phyloP scores from a whole-genome alignment of 2,888 invertebrate species.

The Zaprionus lineosus region DNA sequence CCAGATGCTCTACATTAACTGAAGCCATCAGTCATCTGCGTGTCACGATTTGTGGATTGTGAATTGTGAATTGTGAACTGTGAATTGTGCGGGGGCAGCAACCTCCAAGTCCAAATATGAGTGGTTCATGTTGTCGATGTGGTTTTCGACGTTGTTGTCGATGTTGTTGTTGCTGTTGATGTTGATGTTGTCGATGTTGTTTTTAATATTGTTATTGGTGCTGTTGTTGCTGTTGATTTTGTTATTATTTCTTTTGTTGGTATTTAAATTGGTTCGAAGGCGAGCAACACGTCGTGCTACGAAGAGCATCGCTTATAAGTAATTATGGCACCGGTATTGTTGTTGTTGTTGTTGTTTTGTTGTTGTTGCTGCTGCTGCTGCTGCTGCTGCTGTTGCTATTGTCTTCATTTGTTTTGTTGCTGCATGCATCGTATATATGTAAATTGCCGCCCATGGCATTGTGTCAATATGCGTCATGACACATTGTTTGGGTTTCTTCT shows the following conservation, averaged over 20 bases:
- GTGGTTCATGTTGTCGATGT: conserved; percentile 12
- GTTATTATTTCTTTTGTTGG: conserved; percentile 9
- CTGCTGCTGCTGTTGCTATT: no score
- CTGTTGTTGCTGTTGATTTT: conserved; percentile 1
- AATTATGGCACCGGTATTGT: conserved; percentile 35
- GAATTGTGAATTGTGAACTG: conserved; percentile 31
- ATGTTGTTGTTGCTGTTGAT: conserved; percentile 24
- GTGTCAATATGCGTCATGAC: conserved; percentile 48
- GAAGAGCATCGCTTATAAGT: conserved; percentile 20
- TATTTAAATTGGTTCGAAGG: conserved; percentile 53
- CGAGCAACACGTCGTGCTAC: conserved; percentile 28
- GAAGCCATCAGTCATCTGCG: no score
- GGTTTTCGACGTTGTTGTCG: conserved; percentile 8
- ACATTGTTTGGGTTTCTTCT: conserved; percentile 11
- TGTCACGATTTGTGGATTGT: no score
- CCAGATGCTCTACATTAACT: conserved; percentile 6
- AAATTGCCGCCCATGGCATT: conserved; percentile 34
- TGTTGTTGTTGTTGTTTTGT: conserved; percentile 22
- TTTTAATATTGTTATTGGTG: conserved; percentile 8
- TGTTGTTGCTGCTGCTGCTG: conserved; percentile 16
- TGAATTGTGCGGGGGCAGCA: conserved; percentile 67
- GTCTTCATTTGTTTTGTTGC: no score
- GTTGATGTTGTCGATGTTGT: conserved; percentile 2
- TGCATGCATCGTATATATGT: conserved; percentile 12
- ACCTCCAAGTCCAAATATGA: conserved; percentile 64